Base-by-base conservation (phyloP, 2,113 vertebrate genomes). In the Triplophysa dalaica region DNA sequence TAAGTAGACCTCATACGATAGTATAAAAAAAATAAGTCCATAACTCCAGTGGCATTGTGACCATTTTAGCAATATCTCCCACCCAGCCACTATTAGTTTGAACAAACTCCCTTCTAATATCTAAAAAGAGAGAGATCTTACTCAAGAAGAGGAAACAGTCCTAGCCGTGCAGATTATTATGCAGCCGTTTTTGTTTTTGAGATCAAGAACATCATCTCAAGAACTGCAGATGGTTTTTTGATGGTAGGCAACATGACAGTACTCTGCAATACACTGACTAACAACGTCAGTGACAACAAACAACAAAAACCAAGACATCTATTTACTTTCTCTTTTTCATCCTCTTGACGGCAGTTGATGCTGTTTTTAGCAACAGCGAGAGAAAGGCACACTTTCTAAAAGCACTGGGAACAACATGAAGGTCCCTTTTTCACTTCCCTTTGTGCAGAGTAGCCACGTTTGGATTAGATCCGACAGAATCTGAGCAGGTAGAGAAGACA, bases 341-440 rank as follows among this genome's bases (percentile, higher is more conserved):
- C 24, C 69, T 77, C 61, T 24, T 38, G n/a, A 58, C 22, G 12
- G 22, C 41, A 74, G 66, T 24, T 52, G 38, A 8, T 41, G 29
- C 72, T 86, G 81, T 87, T 86, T 87, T 86, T 84, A 88, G 78
- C 72, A 56, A 77, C 79, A 78, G 33, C 75, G 76, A 86, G 61
- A 81, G 73, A 61, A 77, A 67, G 80, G 83, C 85, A 87, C 84
- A 86, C 83, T 91, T 91, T 91, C 87, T 80, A 64, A 81, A 87
- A 75, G 81, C 81, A 82, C 56, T 80, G 0, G 21, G 29, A 77
- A 69, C 24, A 60, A 21, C 80, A 75, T 50, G 69, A 86, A 90
- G 83, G 87, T 90, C 88, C 87, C 83, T 65, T 90, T 90, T 79
- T 84, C 87, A 87, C 82, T 92, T 92, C 24, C 90, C 86, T 66